These are phyloP conservation scores for Molorchus minor DNA, from an alignment of 2,888 invertebrate genomes.

Conservation along the genomic window DNA sequence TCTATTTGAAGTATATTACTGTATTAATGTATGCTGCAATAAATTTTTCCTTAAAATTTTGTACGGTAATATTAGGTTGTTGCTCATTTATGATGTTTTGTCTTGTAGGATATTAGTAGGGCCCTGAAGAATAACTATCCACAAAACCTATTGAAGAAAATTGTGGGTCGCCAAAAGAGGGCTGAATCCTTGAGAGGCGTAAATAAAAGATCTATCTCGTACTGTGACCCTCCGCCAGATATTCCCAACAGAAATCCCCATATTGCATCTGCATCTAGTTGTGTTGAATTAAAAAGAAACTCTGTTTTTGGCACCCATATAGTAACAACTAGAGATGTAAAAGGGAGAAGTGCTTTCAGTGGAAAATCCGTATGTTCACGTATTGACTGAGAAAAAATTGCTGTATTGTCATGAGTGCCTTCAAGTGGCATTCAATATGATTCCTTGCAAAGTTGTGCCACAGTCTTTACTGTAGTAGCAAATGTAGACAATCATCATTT, in stretches of 20 bases:
- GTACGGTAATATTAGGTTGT: no score
- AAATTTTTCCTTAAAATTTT: no score
- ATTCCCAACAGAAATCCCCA: constrained; percentile 35
- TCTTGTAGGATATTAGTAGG: constrained; percentile 70
- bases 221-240: constrained; percentile 33
- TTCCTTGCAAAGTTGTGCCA: constrained; percentile 73
- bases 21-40: no score
- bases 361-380: constrained; percentile 77
- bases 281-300: constrained; percentile 68
- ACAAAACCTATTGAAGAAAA: constrained; percentile 68
- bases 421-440: constrained; percentile 66
- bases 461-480: constrained; percentile 72
- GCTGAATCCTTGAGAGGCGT: constrained; percentile 36
- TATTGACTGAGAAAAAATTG: constrained; percentile 64
- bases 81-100: no score
- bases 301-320: constrained; percentile 75
- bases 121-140: constrained; percentile 72
- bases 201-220: constrained; percentile 36
- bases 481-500: constrained; percentile 70
- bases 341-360: constrained; percentile 78
- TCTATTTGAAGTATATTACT: no score
- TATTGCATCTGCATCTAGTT: constrained; percentile 68
- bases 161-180: constrained; percentile 48
- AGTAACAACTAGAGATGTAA: constrained; percentile 71
- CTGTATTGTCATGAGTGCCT: constrained; percentile 76